These are phyloP conservation scores for Dreissena rostriformis DNA, from an alignment of 1,140 invertebrate species.

Conservation along the genomic window DNA sequence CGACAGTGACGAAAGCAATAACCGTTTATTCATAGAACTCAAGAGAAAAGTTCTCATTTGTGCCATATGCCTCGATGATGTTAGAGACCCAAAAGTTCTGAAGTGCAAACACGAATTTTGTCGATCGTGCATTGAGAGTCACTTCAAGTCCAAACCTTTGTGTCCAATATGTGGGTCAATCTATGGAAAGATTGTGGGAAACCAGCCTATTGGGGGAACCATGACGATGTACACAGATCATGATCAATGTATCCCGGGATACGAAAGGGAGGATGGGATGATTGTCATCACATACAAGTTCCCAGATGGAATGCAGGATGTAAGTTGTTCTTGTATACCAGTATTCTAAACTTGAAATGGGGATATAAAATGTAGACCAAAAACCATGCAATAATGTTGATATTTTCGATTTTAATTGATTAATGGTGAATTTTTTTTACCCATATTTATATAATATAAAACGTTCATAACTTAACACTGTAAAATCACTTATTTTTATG, in stretches of 20 bases:
- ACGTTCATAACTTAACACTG: too few species aligned
- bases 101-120: conserved; percentile 71
- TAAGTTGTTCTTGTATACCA: conserved; percentile 52
- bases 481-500: too few species aligned
- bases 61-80: conserved; percentile 66
- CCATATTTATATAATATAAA: too few species aligned
- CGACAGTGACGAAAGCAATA: conserved; percentile 11
- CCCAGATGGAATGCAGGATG: conserved; percentile 70
- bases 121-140: conserved; percentile 61
- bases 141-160: conserved; percentile 64
- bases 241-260: conserved; percentile 60
- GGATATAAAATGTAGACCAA: background rate
- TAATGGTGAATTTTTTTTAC: too few species aligned
- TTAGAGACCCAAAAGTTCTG: conserved; percentile 59
- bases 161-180: conserved; percentile 73
- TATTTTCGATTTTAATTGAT: too few species aligned
- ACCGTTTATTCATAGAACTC: background rate
- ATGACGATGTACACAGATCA: conserved; percentile 53
- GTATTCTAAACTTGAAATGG: background rate
- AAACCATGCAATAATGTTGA: background rate
- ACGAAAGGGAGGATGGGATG: conserved; percentile 56
- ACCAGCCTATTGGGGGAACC: conserved; percentile 66
- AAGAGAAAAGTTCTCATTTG: conserved; percentile 51
- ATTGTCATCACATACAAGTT: conserved; percentile 70
- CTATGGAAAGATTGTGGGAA: conserved; percentile 71